These are phyloP conservation scores for Gila robusta DNA, from an alignment of 2,797 vertebrate species.

Conservation along the genomic window DNA sequence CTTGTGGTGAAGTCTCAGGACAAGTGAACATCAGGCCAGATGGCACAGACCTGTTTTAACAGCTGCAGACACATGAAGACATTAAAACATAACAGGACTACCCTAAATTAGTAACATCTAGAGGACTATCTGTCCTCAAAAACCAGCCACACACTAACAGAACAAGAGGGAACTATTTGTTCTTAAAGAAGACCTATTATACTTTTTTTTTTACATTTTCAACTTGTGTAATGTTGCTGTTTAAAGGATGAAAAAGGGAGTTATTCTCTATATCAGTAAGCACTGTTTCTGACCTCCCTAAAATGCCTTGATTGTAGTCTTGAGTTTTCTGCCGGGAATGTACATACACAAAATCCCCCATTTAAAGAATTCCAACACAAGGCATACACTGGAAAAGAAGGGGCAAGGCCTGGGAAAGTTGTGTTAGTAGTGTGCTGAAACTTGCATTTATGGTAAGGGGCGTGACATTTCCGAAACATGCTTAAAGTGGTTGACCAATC, in stretches of 20 bases:
- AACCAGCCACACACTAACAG: slow-evolving; percentile 9
- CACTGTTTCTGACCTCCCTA: not conserved
- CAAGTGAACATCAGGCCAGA: slow-evolving; percentile 56
- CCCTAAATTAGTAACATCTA: slow-evolving; percentile 48
- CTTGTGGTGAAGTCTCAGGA: slow-evolving; percentile 46
- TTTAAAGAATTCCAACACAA: not conserved
- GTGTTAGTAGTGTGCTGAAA: not conserved
- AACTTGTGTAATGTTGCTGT: not conserved
- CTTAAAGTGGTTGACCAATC: not conserved
- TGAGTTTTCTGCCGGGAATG: not conserved
- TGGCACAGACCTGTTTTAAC: slow-evolving; percentile 59
- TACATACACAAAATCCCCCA: not conserved
- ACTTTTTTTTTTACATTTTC: not conserved
- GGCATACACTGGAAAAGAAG: not conserved
- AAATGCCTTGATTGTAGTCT: not conserved
- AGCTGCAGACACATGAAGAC: slow-evolving; percentile 48
- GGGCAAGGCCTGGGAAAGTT: not conserved
- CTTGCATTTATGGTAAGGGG: not conserved
- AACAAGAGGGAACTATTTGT: not conserved
- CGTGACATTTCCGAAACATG: not conserved
- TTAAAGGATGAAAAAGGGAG: not conserved
- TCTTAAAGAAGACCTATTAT: not conserved
- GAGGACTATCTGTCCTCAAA: slow-evolving; percentile 25
- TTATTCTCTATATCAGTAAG: not conserved
- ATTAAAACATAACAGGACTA: slow-evolving; percentile 57